Percentiles rank a stretch among this genome's conserved stretches.
Conservation (phyloP, 2,888 invertebrate genomes). For the Mythimna pallens region DNA sequence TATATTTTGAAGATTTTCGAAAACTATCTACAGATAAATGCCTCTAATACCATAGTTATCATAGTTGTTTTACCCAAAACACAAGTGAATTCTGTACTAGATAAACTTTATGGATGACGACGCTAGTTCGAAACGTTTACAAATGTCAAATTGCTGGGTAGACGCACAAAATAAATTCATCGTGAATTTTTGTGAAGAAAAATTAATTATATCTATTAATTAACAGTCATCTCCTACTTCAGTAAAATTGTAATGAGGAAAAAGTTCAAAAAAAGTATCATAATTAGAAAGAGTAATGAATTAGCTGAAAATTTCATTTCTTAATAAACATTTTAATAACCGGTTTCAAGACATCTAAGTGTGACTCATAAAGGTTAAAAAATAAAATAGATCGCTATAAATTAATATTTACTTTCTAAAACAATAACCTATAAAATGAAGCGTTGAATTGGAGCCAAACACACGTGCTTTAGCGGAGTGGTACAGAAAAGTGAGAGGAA, state of each 20-base stretch:
- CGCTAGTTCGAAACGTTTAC: neutral
- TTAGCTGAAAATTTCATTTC: neutral
- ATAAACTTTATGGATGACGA: constrained; percentile 41
- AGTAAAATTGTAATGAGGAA: neutral
- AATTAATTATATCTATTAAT: constrained; percentile 7
- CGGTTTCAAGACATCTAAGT: neutral
- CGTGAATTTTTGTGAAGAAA: constrained; percentile 3
- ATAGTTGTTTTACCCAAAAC: constrained; percentile 3
- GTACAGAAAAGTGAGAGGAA: constrained; percentile 25
- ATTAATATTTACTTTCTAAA: constrained; percentile 25
- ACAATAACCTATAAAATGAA: constrained; percentile 34
- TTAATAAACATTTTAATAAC: neutral
- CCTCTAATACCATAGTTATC: neutral
- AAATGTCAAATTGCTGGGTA: neutral
- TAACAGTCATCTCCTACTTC: constrained; percentile 5
- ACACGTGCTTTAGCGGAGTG: constrained; percentile 28
- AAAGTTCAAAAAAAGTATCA: constrained; percentile 13
- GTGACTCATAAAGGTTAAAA: constrained; percentile 28
- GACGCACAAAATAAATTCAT: constrained; percentile 5
- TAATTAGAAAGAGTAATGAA: neutral
- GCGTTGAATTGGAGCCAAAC: constrained; percentile 47
- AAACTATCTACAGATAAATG: neutral
- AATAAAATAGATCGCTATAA: constrained; percentile 1
- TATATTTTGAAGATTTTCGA: neutral
- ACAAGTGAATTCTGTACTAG: constrained; percentile 13